Base-by-base conservation (phyloP, 2,888 invertebrate species). In the Caenorhabditis imperialis region DNA sequence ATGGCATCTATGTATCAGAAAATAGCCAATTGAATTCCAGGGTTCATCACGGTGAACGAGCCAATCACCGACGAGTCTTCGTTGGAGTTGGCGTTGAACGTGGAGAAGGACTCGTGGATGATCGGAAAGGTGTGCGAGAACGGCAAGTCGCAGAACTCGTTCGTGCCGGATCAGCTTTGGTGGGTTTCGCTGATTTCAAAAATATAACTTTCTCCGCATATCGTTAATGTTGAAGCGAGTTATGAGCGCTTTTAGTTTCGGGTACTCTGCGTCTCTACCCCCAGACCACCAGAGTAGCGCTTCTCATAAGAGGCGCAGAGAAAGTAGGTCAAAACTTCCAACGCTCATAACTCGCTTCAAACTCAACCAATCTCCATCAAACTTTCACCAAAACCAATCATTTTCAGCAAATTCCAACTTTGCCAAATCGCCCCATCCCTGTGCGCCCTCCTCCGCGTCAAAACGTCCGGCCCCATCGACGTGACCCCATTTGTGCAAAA, bases 131-230 rank as follows among this genome's bases (percentile, higher is more conserved):
- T 85, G 40, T 85, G 85, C 53, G 79, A 79, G 54, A 82, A 79
- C 30, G 85, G 85, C 58, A 73, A 78, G 27, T 82, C 82, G 48
- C 75, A 80, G 65, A 85, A 84, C 65, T 63, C 79, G 10, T 85
- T 85, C 50, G 81, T 85, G 12, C 80, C 84, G 12, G 81, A 83
- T 45, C 83, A 84, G 62, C 63, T 85, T n/a, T 85, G 85, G 85
- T 85, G 40, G 58, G 67, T 53, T 25, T 16, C 1, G n/a, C 23
- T 2, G n/a, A 14, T 20, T 48, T 0, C 8, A 16, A 14, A 12
- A 3, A 2, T 12, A 16, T 20, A 18, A 18, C 25, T 27, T 16
- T 44, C 16, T 30, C 30, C 6, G 6, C 10, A 30, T 30, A 7
- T 30, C 30, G 7, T 10, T 10, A 30, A 30, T 30, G n/a, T n/a